phyloP scores from a whole-genome alignment of 2,888 invertebrate genomes.

The Polymixis lichenea region DNA sequence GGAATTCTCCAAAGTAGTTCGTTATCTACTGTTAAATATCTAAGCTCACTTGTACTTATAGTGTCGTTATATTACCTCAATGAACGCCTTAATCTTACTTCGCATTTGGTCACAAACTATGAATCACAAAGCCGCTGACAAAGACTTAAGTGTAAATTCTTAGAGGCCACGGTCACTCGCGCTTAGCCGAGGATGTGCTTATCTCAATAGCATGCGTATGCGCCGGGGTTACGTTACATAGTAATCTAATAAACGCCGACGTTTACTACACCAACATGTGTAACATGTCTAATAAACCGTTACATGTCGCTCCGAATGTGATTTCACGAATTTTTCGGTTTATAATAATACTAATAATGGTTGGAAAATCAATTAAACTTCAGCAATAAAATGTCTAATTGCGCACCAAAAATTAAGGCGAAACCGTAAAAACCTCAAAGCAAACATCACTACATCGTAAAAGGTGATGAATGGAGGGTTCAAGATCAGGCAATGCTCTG shows the following conservation, averaged over 20 bases:
- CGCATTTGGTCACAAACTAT: conserved; percentile 1
- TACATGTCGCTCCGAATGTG: conserved; percentile 58
- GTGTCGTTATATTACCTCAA: neutral
- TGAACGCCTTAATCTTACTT: neutral
- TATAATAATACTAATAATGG: conserved; percentile 72
- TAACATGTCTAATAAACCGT: conserved; percentile 62
- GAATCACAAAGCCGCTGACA: conserved; percentile 39
- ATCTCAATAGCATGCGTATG: conserved; percentile 45
- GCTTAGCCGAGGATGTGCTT: conserved; percentile 53
- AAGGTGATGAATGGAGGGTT: conserved; percentile 87
- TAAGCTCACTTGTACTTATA: neutral
- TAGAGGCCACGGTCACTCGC: conserved; percentile 52
- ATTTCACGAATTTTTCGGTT: conserved; percentile 69
- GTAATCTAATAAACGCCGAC: conserved; percentile 57
- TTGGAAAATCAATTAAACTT: conserved; percentile 76
- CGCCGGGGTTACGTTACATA: conserved; percentile 52
- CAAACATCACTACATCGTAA: conserved; percentile 82
- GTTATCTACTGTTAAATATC: neutral
- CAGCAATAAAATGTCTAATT: conserved; percentile 80
- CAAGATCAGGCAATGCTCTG: conserved; percentile 82
- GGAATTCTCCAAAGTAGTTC: neutral
- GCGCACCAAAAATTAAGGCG: conserved; percentile 84
- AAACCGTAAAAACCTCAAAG: conserved; percentile 86
- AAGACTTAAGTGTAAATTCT: conserved; percentile 34
- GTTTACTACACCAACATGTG: conserved; percentile 58